Evolutionary conservation across 2,888 invertebrate species (phyloP).

Genomic region (Sepioteuthis lessoniana): DNA sequence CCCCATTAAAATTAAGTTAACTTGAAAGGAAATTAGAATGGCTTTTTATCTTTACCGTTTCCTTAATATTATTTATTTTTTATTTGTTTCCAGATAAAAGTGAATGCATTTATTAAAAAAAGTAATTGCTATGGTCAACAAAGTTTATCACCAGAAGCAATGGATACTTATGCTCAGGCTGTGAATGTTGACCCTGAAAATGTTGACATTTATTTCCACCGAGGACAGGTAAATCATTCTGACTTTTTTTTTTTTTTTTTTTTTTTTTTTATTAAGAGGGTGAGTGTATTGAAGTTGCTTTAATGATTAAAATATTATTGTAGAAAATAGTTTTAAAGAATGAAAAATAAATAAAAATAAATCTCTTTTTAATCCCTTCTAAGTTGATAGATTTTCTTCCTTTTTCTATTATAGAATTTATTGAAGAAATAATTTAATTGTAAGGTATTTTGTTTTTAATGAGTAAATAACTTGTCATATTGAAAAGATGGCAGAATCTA

Average conservation of each 20-base stretch:
- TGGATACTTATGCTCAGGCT: slow-evolving; percentile 87
- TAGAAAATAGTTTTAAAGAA: not conserved
- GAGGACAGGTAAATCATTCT: slow-evolving; percentile 81
- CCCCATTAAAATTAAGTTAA: not conserved
- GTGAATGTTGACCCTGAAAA: slow-evolving; percentile 85
- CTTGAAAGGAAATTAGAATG: not conserved
- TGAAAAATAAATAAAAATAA: not conserved
- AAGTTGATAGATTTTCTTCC: not conserved
- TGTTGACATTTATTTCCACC: slow-evolving; percentile 92
- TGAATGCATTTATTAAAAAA: slow-evolving; percentile 90
- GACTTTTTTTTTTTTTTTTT: not conserved
- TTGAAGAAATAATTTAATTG: no score
- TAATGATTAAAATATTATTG: not conserved
- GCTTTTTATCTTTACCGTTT: not conserved
- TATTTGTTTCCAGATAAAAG: slow-evolving; percentile 73
- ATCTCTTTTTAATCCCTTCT: not conserved
- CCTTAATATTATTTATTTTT: not conserved
- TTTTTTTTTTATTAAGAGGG: not conserved
- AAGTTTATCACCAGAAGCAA: slow-evolving; percentile 78
- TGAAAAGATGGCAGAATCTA: no score
- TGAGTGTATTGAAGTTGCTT: no score
- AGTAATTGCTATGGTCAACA: slow-evolving; percentile 89
- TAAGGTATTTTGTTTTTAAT: no score
- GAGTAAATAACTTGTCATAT: no score
- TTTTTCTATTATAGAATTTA: no score